Percentiles rank a stretch among this genome's conserved stretches.
phyloP scores from a whole-genome alignment of 2,888 invertebrate genomes.

The Luffia ferchaultella region DNA sequence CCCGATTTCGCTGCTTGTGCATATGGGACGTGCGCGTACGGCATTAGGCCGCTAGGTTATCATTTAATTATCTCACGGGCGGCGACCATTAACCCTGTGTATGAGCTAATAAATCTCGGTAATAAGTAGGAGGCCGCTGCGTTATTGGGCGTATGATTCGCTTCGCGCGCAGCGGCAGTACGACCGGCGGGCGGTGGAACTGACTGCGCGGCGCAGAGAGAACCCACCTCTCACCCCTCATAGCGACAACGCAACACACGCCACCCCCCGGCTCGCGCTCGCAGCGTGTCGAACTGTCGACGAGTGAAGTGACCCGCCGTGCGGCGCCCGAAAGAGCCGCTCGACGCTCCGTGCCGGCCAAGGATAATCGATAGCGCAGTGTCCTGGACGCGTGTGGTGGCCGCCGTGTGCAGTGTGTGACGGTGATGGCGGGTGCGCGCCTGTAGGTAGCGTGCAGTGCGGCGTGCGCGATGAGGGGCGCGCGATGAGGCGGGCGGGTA shows the following conservation, averaged over 20 bases:
- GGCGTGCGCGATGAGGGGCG: constrained; percentile 28
- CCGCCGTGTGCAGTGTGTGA: not conserved
- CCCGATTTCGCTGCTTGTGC: constrained; percentile 20
- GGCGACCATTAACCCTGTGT: constrained; percentile 43
- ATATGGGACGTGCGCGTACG: constrained; percentile 5
- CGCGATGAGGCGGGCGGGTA: constrained; percentile 37
- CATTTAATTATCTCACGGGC: constrained; percentile 18
- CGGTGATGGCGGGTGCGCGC: not conserved
- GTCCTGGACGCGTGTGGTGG: not conserved
- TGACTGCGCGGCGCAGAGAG: constrained; percentile 24
- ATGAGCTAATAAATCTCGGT: constrained; percentile 56
- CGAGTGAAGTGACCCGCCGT: constrained; percentile 4
- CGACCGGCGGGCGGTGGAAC: constrained; percentile 33
- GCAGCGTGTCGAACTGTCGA: not conserved
- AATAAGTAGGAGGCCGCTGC: constrained; percentile 51
- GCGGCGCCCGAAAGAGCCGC: constrained; percentile 4
- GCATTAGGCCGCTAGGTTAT: constrained; percentile 9
- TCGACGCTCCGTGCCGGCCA: too few relatives aligned
- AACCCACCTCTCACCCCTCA: constrained; percentile 18
- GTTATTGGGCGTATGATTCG: constrained; percentile 63
- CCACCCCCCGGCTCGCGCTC: constrained; percentile 35
- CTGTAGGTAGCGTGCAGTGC: constrained; percentile 26
- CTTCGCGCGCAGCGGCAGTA: constrained; percentile 62
- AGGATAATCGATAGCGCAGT: too few relatives aligned
- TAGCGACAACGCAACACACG: constrained; percentile 25